Evolutionary conservation across 64 coral and sea anemone species (phyloP).

Genomic region (Montipora efflorescens): DNA sequence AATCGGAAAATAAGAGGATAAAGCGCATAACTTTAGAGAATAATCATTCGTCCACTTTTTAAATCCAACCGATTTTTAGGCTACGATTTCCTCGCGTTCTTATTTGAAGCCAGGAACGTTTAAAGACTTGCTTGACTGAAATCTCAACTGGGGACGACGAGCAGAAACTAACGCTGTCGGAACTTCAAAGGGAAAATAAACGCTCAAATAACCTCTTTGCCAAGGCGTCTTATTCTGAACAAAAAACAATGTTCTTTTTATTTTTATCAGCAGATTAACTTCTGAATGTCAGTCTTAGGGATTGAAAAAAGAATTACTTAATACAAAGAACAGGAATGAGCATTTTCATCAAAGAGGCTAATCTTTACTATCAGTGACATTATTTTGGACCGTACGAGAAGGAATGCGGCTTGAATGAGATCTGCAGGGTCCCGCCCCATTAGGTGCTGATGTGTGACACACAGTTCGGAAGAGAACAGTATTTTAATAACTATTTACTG

Average conservation of each 20-base stretch:
- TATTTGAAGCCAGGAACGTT: background rate
- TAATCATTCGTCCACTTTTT: background rate
- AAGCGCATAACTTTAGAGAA: background rate
- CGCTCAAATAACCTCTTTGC: background rate
- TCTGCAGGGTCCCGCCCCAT: constrained; percentile 7
- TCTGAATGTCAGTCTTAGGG: constrained; percentile 3
- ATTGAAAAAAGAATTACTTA: constrained; percentile 1
- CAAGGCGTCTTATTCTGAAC: background rate
- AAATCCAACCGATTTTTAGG: background rate
- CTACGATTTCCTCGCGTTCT: background rate
- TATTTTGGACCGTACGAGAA: constrained; percentile 11
- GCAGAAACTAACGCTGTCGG: background rate
- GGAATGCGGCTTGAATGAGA: constrained; percentile 40
- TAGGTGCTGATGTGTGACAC: constrained; percentile 25
- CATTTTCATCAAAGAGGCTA: constrained; percentile 22
- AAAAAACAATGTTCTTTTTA: constrained; percentile 15
- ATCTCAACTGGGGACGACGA: background rate
- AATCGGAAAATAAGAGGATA: constrained; percentile 13
- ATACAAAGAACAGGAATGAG: background rate
- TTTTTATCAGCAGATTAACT: constrained; percentile 41
- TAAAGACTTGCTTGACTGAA: background rate
- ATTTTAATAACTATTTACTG: constrained; percentile 57
- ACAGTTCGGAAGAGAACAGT: constrained; percentile 6
- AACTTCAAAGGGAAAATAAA: constrained; percentile 40
- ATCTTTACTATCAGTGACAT: constrained; percentile 26